These are phyloP conservation scores for Nycteola revayana DNA, from an alignment of 2,888 invertebrate species.

Conservation along the genomic window DNA sequence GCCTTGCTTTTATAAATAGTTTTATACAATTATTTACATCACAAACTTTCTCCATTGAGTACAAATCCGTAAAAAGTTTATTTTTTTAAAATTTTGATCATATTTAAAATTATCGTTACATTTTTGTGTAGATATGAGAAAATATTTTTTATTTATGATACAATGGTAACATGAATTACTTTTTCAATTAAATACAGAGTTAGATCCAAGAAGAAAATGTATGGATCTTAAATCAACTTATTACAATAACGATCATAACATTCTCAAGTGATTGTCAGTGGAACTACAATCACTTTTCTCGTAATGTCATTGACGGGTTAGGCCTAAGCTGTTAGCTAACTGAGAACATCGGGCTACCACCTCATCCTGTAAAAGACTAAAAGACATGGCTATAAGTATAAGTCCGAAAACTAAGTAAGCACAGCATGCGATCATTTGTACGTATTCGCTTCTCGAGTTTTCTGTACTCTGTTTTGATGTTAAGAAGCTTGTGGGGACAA, in stretches of 20 bases:
- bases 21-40: conserved; percentile 77
- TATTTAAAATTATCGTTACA: conserved; percentile 37
- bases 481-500: conserved; percentile 83
- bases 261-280: conserved; percentile 67
- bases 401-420: conserved; percentile 90
- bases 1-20: conserved; percentile 79
- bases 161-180: conserved; percentile 45
- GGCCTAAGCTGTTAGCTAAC: conserved; percentile 86
- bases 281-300: conserved; percentile 77
- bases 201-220: conserved; percentile 39
- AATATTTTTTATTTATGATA: conserved; percentile 53
- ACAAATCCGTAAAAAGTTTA: conserved; percentile 75
- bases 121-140: conserved; percentile 57
- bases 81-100: conserved; percentile 39
- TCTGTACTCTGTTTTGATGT: conserved; percentile 69
- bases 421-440: conserved; percentile 90
- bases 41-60: conserved; percentile 62
- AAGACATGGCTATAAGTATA: conserved; percentile 92
- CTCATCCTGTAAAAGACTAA: conserved; percentile 91
- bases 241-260: conserved; percentile 78
- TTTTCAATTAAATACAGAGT: conserved; percentile 39
- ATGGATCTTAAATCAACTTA: conserved; percentile 41
- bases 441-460: conserved; percentile 78
- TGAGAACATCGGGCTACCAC: conserved; percentile 88
- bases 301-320: conserved; percentile 83